Evolutionary conservation across 30 jellyfish, hydroid and myxozoan species (phyloP).

Genomic region (Aurelia sp.): DNA sequence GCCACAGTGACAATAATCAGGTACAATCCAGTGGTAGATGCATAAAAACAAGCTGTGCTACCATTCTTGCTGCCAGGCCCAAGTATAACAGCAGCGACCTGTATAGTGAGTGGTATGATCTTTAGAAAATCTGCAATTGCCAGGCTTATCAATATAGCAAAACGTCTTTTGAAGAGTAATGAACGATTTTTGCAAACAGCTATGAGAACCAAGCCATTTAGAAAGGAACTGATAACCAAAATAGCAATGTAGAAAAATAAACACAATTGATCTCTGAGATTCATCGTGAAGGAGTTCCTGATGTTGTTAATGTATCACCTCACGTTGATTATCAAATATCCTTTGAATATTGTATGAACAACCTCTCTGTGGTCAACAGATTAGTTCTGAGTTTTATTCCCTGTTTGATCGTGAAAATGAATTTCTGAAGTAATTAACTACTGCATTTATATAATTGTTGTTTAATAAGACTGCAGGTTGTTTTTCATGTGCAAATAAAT

Average conservation of each 20-base stretch:
- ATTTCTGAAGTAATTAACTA: too few species aligned
- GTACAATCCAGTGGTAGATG: slow-evolving; percentile 48
- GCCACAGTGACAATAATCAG: slow-evolving; percentile 48
- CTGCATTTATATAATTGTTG: too few species aligned
- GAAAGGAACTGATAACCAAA: slow-evolving; percentile 26
- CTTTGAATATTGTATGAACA: too few species aligned
- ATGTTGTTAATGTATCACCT: not conserved
- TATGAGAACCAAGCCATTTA: slow-evolving; percentile 61
- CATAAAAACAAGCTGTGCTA: slow-evolving; percentile 22
- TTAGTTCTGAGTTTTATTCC: too few species aligned
- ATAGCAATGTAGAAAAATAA: slow-evolving; percentile 14
- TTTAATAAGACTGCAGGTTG: too few species aligned
- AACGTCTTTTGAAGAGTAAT: slow-evolving; percentile 61
- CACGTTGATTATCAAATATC: too few species aligned
- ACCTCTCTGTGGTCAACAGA: too few species aligned
- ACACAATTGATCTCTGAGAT: slow-evolving; percentile 5
- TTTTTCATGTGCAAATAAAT: too few species aligned
- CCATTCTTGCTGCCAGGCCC: slow-evolving; percentile 35
- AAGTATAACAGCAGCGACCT: slow-evolving; percentile 29
- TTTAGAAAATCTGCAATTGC: slow-evolving; percentile 75
- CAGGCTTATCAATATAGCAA: slow-evolving; percentile 65
- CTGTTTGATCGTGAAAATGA: too few species aligned
- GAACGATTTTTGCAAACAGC: slow-evolving; percentile 51
- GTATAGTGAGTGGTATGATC: slow-evolving; percentile 36
- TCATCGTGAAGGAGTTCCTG: not conserved